These are phyloP conservation scores for Acanthosoma haemorrhoidale DNA, from an alignment of 2,888 invertebrate genomes.

Conservation along the genomic window DNA sequence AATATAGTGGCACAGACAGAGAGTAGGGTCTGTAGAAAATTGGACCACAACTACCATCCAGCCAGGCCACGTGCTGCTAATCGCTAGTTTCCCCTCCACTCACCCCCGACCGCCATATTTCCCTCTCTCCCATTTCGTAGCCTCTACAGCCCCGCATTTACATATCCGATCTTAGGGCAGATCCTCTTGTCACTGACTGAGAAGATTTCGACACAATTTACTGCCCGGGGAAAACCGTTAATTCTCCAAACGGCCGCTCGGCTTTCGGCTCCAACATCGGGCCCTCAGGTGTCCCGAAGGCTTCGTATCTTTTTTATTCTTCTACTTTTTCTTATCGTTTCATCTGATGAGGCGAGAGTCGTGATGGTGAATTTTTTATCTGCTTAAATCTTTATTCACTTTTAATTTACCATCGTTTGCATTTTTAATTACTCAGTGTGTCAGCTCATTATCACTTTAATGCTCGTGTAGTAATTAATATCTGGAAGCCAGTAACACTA, in stretches of 20 bases:
- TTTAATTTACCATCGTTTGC: not conserved
- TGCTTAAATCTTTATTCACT: not conserved
- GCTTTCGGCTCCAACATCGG: conserved; percentile 13
- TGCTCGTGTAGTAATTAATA: too few relatives aligned
- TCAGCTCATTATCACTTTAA: not conserved
- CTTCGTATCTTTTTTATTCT: not conserved
- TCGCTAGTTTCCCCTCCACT: conserved; percentile 13
- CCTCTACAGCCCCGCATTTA: not conserved
- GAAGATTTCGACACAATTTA: not conserved
- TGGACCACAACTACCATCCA: not conserved
- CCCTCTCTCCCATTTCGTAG: conserved; percentile 7
- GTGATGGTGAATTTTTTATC: conserved; percentile 4
- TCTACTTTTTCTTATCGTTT: not conserved
- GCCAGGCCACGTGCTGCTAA: conserved; percentile 9
- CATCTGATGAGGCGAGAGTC: not conserved
- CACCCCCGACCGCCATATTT: conserved; percentile 3
- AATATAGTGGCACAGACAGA: too few relatives aligned
- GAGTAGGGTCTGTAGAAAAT: not conserved
- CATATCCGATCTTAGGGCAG: not conserved
- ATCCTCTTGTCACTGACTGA: not conserved
- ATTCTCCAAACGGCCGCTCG: conserved; percentile 9
- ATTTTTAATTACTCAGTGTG: not conserved
- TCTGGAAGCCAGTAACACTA: too few relatives aligned
- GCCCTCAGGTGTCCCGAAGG: not conserved
- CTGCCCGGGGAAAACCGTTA: conserved; percentile 17